Conservation (phyloP, 2,113 vertebrate species). For the Psilopsiagon aymara region DNA sequence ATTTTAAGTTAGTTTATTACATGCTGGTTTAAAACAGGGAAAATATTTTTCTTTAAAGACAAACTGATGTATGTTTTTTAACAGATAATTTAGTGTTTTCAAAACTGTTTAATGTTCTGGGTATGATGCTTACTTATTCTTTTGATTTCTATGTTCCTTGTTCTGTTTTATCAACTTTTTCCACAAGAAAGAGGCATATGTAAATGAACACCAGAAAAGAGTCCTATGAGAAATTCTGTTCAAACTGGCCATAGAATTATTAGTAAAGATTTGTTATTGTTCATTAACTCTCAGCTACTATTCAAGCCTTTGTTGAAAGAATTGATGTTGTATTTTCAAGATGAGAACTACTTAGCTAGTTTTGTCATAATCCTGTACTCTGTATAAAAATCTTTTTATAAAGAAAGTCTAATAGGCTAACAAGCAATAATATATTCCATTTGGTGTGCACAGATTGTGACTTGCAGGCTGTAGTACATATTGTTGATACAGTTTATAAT, state of each 20-base stretch:
- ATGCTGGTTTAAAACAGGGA: constrained; percentile 72
- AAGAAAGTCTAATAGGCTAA: constrained; percentile 74
- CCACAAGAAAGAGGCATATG: constrained; percentile 57
- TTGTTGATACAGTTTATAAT: constrained; percentile 67
- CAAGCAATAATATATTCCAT: constrained; percentile 75
- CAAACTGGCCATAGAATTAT: constrained; percentile 59
- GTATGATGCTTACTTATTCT: constrained; percentile 55
- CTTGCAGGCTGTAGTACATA: constrained; percentile 64
- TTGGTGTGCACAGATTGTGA: constrained; percentile 69
- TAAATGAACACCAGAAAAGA: constrained; percentile 68
- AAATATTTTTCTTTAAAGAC: constrained; percentile 72
- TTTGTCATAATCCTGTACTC: constrained; percentile 74
- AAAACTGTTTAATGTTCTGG: constrained; percentile 34
- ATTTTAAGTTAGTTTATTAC: constrained; percentile 74
- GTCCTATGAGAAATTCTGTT: constrained; percentile 61
- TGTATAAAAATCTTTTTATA: constrained; percentile 75
- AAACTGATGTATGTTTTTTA: constrained; percentile 70
- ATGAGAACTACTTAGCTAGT: constrained; percentile 66
- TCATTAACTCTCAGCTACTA: constrained; percentile 67
- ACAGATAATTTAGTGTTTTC: constrained; percentile 65
- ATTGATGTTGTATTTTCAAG: constrained; percentile 72
- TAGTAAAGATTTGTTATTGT: constrained; percentile 55
- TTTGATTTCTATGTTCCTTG: constrained; percentile 47
- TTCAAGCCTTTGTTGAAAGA: constrained; percentile 66
- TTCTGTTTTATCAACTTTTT: constrained; percentile 49